Evolutionary conservation across 2,113 vertebrate genomes (phyloP).

Genomic region (Onychostoma macrolepis): DNA sequence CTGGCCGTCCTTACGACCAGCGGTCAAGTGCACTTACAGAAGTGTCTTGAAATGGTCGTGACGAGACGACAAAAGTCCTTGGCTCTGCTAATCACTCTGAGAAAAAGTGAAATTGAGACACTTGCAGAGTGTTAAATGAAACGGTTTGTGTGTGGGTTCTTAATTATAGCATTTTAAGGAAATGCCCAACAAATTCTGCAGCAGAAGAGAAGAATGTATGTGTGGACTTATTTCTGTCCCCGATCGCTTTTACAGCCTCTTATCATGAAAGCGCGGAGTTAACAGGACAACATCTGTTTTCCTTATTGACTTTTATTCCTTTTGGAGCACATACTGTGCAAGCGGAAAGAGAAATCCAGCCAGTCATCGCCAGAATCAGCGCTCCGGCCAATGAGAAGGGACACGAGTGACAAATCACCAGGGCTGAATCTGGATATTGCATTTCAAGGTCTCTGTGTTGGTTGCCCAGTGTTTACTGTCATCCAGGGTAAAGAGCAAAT

Average conservation of each 20-base stretch:
- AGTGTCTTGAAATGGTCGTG: not conserved
- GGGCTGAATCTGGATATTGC: not conserved
- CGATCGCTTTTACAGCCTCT: constrained; percentile 25
- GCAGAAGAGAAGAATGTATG: not conserved
- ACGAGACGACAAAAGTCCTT: no score
- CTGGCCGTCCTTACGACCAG: not conserved
- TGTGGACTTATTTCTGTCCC: not conserved
- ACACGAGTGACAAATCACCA: constrained; percentile 8
- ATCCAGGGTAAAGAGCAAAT: not conserved
- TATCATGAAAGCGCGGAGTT: constrained; percentile 13
- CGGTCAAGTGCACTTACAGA: not conserved
- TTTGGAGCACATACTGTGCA: constrained; percentile 17
- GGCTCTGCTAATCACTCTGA: no score
- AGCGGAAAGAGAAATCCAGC: constrained; percentile 24
- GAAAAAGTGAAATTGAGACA: no score
- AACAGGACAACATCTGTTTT: constrained; percentile 37
- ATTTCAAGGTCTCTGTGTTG: not conserved
- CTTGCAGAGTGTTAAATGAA: no score
- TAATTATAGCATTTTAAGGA: no score
- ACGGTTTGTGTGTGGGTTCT: no score
- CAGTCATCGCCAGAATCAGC: not conserved
- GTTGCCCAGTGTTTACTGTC: not conserved
- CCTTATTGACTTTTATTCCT: constrained; percentile 2
- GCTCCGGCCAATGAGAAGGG: not conserved
- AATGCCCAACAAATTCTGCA: not conserved